phyloP scores from a whole-genome alignment of 2,113 vertebrate species.

The Anarrhichthys ocellatus region DNA sequence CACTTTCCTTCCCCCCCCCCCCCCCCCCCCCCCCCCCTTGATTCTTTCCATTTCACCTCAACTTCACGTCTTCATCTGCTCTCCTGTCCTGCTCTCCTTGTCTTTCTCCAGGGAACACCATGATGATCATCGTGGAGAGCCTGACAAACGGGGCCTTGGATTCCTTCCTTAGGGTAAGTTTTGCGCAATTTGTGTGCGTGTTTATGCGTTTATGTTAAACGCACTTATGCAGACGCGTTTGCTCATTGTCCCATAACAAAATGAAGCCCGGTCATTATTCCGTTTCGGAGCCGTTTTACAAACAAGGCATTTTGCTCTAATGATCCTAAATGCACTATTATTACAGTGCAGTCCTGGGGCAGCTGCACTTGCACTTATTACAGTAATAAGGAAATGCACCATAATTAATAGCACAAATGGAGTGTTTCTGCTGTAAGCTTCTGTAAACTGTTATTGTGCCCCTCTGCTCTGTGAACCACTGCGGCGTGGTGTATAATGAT shows the following conservation, averaged over 20 bases:
- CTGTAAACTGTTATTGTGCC: conserved; percentile 50
- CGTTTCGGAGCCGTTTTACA: conserved; percentile 3
- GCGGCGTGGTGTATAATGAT: conserved; percentile 50
- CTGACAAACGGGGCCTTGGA: conserved; percentile 92
- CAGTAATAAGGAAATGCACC: conserved; percentile 37
- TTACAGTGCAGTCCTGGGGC: conserved; percentile 35
- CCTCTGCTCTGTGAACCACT: conserved; percentile 59
- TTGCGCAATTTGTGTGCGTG: neutral
- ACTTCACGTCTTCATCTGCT: neutral
- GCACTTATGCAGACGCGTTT: neutral
- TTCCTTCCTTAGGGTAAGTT: conserved; percentile 92
- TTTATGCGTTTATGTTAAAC: conserved; percentile 1
- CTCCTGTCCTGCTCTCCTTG: neutral
- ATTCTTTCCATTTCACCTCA: conserved; percentile 18
- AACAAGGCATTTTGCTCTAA: conserved; percentile 26
- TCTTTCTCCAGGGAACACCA: conserved; percentile 87
- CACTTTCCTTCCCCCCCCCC: neutral
- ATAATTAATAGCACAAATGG: conserved; percentile 66
- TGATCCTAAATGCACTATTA: conserved; percentile 19
- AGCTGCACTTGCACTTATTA: conserved; percentile 34
- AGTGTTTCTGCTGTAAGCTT: conserved; percentile 55
- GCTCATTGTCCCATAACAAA: conserved; percentile 6
- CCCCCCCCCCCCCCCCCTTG: too few species aligned
- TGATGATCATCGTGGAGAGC: conserved; percentile 95
- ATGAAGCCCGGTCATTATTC: conserved; percentile 3